Evolutionary conservation across 2,113 vertebrate genomes (phyloP).

Genomic region (Zootoca vivipara): DNA sequence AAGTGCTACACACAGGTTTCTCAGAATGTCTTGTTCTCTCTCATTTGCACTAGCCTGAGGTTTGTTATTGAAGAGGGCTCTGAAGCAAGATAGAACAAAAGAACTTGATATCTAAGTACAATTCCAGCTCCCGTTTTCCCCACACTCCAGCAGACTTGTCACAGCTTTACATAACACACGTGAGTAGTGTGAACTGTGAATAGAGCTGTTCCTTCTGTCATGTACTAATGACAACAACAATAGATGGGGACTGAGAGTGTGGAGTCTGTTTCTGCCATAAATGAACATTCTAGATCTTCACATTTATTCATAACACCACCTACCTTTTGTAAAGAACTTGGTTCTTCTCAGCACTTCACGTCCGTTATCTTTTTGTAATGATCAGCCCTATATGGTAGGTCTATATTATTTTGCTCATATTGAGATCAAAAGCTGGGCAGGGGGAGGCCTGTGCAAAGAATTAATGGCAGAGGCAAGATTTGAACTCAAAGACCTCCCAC

Average conservation of each 20-base stretch:
- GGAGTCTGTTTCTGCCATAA: neutral
- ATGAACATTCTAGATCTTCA: neutral
- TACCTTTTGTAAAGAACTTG: neutral
- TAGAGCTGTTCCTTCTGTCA: neutral
- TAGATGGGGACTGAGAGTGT: neutral
- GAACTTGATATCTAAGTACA: neutral
- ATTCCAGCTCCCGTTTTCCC: neutral
- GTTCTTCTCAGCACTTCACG: neutral
- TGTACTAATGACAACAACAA: neutral
- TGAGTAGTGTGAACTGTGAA: neutral
- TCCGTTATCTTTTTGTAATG: neutral
- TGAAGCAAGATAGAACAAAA: neutral
- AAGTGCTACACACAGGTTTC: neutral
- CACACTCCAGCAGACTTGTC: neutral
- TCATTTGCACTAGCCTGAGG: neutral
- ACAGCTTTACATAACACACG: neutral
- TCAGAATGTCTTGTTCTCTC: slow-evolving; percentile 2
- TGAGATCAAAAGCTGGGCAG: neutral
- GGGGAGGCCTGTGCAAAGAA: neutral
- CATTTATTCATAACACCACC: neutral
- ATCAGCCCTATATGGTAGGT: neutral
- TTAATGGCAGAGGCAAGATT: neutral
- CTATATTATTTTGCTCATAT: neutral
- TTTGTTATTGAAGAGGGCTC: neutral
- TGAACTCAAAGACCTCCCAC: neutral